Base-by-base conservation (phyloP, 2,888 invertebrate species). In the Noctua janthe region DNA sequence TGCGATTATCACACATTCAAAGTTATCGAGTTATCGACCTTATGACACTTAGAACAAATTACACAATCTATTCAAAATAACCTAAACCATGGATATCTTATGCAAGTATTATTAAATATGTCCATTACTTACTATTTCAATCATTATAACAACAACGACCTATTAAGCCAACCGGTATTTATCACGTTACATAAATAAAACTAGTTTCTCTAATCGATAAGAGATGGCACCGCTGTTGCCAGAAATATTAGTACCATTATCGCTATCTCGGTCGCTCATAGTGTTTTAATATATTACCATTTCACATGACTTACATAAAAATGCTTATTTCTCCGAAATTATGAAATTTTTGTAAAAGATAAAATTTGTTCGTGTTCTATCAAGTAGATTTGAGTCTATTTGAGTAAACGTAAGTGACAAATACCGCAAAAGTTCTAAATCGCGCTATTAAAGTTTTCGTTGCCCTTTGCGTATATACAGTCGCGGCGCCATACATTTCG, bases 371-470 rank as follows among this genome's bases (percentile, higher is more conserved):
- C 15, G 1, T 49, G 2, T n/a, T 1, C 10, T 13, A 64, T 35
- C 0, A 13, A 43, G 0, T 67, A 1, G 10, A 20, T 20, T 39
- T 29, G 0, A 10, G n/a, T 23, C 0, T 2, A 13, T 23, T 71
- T 10, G 0, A 49, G 47, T 54, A 29, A 7, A 5, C 20, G 0
- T 10, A 11, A 11, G 11, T 13, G 8, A n/a, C 0, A 10, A n/a
- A 29, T 29, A 3, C 11, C 5, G 47, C 3, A 71, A 66, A 83
- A 39, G 2, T 54, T 13, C 66, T 85, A 64, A 1, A 74, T 83
- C 74, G 47, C 83, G 85, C 73, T 71, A 81, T 71, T 39, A 54
- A 81, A 81, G 66, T 85, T 83, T 85, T 67, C 59, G 7, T 66
- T 3, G 29, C 59, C 35, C 20, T 74, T 59, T 71, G 20, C 0